Evolutionary conservation across 2,113 vertebrate genomes (phyloP), one percentile per base, ranked within the genome.

Genomic region (Petaurus breviceps): DNA sequence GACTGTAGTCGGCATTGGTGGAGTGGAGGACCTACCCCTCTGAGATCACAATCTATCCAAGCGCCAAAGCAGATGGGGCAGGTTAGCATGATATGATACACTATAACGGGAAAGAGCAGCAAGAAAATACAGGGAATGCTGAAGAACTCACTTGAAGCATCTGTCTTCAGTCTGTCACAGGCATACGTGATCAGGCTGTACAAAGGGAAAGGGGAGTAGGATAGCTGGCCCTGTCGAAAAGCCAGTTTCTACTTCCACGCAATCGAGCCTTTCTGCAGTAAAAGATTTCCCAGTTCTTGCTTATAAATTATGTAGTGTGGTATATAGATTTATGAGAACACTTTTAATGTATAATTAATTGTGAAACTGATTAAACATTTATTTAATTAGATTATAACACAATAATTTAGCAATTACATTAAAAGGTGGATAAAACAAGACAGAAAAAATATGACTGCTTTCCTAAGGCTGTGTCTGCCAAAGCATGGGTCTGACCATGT

Each of bases 301-400:
- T 25, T 91, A n/a, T 57, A 93, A 97, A 92, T 94, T 92, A 51
- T 96, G 0, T 52, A 92, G 16, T 68, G 94, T 93, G 47, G 2
- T 95, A 9, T 31, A 49, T 0, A 94, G 90, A 91, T 89, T 93
- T 91, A 47, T 51, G 22, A 94, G 9, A 84, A 93, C 3, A 96
- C 94, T 97, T 95, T 94, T 49, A 96, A 95, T 96, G 50, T 90
- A 93, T 94, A 95, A 89, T 92, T 94, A 96, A 93, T 54, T 84
- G 31, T 52, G 11, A 91, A 97, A 95, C n/a, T 49, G 3, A 97
- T 14, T 16, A 94, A 97, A 68, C 16, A 91, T 96, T 90, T 91
- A 95, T 97, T 91, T 91, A 97, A 95, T 91, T 26, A 96, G 94
- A 92, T 43, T 89, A 1, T 0, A 1, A 50, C 90, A 53, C n/a